Evolutionary conservation across 2,888 invertebrate species (phyloP).

Genomic region (Euphydryas editha): DNA sequence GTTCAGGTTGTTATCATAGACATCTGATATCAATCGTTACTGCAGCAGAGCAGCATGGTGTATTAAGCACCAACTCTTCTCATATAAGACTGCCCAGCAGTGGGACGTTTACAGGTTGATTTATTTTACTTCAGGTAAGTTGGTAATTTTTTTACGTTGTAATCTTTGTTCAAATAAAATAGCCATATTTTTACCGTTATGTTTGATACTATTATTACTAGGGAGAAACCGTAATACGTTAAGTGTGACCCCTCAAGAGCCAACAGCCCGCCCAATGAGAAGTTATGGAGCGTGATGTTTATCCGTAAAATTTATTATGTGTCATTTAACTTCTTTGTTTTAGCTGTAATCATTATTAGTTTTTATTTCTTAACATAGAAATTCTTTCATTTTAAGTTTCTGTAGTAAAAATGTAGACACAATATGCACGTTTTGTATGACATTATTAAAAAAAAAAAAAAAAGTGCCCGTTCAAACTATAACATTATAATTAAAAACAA

Average conservation of each 20-base stretch:
- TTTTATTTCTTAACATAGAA: neutral
- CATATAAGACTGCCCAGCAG: too few relatives aligned
- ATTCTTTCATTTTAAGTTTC: neutral
- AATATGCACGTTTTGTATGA: neutral
- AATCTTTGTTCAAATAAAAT: neutral
- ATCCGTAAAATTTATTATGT: conserved; percentile 21
- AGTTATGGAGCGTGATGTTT: conserved; percentile 33
- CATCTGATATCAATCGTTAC: too few relatives aligned
- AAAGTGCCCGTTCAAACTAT: too few relatives aligned
- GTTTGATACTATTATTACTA: neutral
- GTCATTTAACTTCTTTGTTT: conserved; percentile 20
- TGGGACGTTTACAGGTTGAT: too few relatives aligned
- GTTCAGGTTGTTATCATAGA: too few relatives aligned
- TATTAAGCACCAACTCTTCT: too few relatives aligned
- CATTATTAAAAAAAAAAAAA: neutral
- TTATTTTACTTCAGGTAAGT: neutral
- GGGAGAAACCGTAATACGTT: conserved; percentile 21
- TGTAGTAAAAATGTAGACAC: neutral
- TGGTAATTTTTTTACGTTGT: neutral
- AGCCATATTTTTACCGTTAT: neutral
- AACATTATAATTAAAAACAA: too few relatives aligned
- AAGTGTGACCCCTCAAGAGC: conserved; percentile 32
- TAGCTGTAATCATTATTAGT: neutral
- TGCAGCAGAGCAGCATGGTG: too few relatives aligned
- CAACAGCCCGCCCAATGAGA: conserved; percentile 30